Evolutionary conservation across 1,140 invertebrate species (phyloP).

Genomic region (Leptinotarsa undecemlineata): DNA sequence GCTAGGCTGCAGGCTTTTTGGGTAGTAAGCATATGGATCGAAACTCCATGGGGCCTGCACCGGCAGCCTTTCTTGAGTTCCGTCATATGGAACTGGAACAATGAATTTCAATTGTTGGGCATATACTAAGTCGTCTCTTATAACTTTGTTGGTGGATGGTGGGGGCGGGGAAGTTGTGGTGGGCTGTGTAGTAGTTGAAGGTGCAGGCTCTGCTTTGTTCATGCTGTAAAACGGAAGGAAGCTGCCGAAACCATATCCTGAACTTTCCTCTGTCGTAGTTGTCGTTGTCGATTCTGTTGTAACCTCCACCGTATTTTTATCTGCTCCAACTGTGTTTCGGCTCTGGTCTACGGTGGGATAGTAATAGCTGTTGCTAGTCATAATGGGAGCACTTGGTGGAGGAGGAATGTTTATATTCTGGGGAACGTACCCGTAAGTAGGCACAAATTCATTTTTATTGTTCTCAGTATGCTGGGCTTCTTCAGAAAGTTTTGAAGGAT

Average conservation of each 20-base stretch:
- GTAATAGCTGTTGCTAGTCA: background rate
- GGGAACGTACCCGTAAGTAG: background rate
- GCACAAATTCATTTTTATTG: background rate
- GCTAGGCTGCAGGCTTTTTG: slow-evolving; percentile 40
- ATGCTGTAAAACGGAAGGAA: slow-evolving; percentile 39
- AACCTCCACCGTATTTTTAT: background rate
- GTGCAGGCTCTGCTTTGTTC: slow-evolving; percentile 24
- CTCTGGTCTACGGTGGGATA: background rate
- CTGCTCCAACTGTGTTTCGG: background rate
- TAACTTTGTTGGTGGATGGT: slow-evolving; percentile 36
- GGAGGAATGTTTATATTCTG: background rate
- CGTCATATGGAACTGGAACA: slow-evolving; percentile 45
- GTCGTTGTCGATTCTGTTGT: slow-evolving; percentile 10
- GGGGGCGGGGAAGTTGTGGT: slow-evolving; percentile 25
- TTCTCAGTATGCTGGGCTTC: background rate
- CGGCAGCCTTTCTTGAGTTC: slow-evolving; percentile 6
- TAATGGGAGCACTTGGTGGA: background rate
- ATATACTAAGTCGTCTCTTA: slow-evolving; percentile 27
- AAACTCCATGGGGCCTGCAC: slow-evolving; percentile 39
- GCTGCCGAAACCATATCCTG: slow-evolving; percentile 34
- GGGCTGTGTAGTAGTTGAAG: slow-evolving; percentile 14
- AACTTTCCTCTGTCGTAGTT: slow-evolving; percentile 12
- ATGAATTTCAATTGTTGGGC: slow-evolving; percentile 50
- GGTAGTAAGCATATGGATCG: slow-evolving; percentile 48
- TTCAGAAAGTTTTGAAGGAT: background rate